A percentile compares a stretch with the other conserved stretches of the same genome.
Conservation (phyloP, 2,797 vertebrate genomes). For the Thunnus albacares region DNA sequence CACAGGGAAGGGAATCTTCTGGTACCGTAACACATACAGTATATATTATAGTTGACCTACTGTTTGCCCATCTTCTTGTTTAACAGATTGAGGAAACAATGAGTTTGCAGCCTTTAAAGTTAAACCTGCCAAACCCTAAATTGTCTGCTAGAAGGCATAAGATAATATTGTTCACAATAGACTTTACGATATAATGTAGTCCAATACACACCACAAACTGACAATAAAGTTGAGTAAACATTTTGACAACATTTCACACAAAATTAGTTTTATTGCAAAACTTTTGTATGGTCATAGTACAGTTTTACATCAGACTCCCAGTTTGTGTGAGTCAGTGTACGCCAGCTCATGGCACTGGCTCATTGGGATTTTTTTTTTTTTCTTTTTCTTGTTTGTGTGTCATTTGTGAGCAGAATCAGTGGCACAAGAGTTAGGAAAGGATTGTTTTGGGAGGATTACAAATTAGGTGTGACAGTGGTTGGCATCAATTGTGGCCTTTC, state of each 20-base stretch:
- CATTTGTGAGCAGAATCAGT: neutral
- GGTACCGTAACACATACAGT: no score
- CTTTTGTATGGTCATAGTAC: neutral
- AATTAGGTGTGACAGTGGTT: conserved; percentile 15
- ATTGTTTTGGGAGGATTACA: conserved; percentile 28
- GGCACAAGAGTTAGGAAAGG: neutral
- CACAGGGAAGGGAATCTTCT: no score
- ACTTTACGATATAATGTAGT: neutral
- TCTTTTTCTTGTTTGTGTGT: neutral
- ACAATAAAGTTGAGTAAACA: neutral
- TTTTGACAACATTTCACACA: neutral
- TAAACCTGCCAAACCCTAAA: neutral
- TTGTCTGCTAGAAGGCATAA: neutral
- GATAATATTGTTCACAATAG: neutral
- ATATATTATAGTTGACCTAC: neutral
- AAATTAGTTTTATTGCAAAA: neutral
- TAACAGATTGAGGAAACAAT: neutral
- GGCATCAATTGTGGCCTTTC: conserved; percentile 13
- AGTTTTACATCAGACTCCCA: neutral
- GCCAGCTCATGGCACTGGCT: no score
- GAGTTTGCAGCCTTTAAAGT: neutral
- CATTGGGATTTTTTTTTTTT: neutral
- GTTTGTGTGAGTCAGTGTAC: neutral
- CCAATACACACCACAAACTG: neutral
- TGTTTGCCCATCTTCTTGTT: neutral